These are phyloP conservation scores for Puffinus mauretanicus DNA, from an alignment of 2,113 vertebrate species.

Conservation along the genomic window DNA sequence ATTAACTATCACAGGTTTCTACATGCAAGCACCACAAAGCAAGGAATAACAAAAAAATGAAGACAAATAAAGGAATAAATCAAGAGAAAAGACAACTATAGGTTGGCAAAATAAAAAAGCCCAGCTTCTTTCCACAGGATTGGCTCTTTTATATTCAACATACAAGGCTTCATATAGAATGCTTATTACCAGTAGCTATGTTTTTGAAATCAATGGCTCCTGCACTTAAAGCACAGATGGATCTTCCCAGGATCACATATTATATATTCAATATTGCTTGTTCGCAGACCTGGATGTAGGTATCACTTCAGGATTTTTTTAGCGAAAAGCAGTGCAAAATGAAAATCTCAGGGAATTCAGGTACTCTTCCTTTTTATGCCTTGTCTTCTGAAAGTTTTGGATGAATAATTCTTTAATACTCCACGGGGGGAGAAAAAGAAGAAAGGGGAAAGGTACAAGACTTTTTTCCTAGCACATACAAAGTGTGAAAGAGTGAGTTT, in stretches of 20 bases:
- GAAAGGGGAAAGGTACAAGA: not conserved
- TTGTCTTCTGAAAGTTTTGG: not conserved
- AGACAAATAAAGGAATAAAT: not conserved
- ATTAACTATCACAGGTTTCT: not conserved
- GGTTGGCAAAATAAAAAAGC: not conserved
- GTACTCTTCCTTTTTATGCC: not conserved
- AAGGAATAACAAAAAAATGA: not conserved
- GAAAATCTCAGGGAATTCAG: not conserved
- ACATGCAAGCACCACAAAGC: not conserved
- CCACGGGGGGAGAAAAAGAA: not conserved
- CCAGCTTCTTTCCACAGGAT: not conserved
- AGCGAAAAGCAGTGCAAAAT: not conserved
- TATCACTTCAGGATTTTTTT: not conserved
- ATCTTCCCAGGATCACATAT: not conserved
- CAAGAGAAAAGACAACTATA: not conserved
- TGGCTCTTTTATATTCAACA: not conserved
- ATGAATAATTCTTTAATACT: slow-evolving; percentile 5
- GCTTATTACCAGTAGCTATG: not conserved
- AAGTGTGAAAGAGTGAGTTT: not conserved
- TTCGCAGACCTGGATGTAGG: not conserved
- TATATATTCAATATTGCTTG: not conserved
- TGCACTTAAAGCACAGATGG: not conserved
- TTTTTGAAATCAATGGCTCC: not conserved
- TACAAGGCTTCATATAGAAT: not conserved
- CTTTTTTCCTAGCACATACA: not conserved